Evolutionary conservation across 2,797 vertebrate genomes (phyloP), one percentile per base, ranked within the genome.

Genomic region (Psittacula echo): DNA sequence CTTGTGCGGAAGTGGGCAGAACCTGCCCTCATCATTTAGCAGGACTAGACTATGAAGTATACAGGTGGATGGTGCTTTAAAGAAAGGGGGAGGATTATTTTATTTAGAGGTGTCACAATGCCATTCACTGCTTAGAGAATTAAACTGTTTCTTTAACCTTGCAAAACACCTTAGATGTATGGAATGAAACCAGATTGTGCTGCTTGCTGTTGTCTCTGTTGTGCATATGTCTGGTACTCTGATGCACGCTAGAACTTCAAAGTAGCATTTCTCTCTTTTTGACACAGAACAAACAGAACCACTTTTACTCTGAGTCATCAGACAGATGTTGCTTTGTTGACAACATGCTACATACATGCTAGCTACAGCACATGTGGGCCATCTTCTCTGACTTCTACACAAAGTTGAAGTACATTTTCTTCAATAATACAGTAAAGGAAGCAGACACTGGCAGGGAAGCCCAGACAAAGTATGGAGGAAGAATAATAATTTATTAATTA

Each of bases 261-360:
- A 96, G 95, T 48, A 77, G 53, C 4, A 0, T 67, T 96, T 92
- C 83, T 66, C 50, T 85, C 71, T 72, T 80, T 74, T 77, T 95
- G 71, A 78, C 60, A 93, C 48, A 54, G 45, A 94, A 76, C 95
- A 94, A 95, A 94, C 85, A 94, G 85, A 87, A 41, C 39, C 66
- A 71, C 87, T 94, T 96, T 86, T 89, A 71, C 82, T 89, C 74
- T 89, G 58, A 92, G 76, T 93, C 92, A 95, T 85, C 85, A 92
- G 61, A 90, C 91, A 96, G 85, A 94, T 89, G 67, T 86, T 96
- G 74, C 60, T 94, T 95, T 96, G 84, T 64, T 97, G 95, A 94
- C 90, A 87, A 85, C 76, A 95, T 14, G 77, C 45, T 91, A 58
- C 51, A 42, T 76, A 77, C 68, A 83, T 4, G 12, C 71, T 39